Evolutionary conservation across 2,888 invertebrate species (phyloP).

Genomic region (Odontocolon sp.): DNA sequence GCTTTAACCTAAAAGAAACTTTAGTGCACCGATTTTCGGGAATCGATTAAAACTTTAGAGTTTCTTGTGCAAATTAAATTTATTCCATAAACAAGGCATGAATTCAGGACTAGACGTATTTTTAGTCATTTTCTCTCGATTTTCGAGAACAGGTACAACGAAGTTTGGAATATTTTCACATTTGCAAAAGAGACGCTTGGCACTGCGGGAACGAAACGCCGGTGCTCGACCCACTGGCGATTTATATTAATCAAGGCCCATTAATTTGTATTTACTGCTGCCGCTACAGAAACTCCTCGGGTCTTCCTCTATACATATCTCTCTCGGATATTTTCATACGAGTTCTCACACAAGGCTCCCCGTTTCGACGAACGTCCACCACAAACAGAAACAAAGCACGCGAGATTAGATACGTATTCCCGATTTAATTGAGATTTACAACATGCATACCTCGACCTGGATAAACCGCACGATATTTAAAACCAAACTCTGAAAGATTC

Average conservation of each 20-base stretch:
- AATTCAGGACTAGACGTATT: not conserved
- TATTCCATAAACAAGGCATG: no score
- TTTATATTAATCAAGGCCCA: slow-evolving; percentile 66
- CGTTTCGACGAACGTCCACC: slow-evolving; percentile 1
- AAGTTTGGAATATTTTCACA: not conserved
- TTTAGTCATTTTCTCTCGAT: no score
- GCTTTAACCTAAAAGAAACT: no score
- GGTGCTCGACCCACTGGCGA: slow-evolving; percentile 36
- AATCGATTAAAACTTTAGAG: no score
- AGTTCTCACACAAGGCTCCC: slow-evolving; percentile 6
- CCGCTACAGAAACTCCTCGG: not conserved
- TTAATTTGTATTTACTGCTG: slow-evolving; percentile 63
- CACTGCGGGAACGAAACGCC: not conserved
- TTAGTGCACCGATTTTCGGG: no score
- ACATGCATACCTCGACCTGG: slow-evolving; percentile 6
- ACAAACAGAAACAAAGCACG: slow-evolving; percentile 7
- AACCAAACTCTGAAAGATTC: no score
- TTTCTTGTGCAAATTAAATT: no score
- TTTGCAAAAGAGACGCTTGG: slow-evolving; percentile 12
- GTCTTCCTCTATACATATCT: not conserved
- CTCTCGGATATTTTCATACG: slow-evolving; percentile 40
- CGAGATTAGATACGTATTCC: slow-evolving; percentile 43
- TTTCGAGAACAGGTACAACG: no score
- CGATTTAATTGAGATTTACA: slow-evolving; percentile 60
- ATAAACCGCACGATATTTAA: not conserved